Evolutionary conservation across 2,888 invertebrate species (phyloP), one percentile per base, ranked within the genome.

Genomic region (Nomada ferruginata): DNA sequence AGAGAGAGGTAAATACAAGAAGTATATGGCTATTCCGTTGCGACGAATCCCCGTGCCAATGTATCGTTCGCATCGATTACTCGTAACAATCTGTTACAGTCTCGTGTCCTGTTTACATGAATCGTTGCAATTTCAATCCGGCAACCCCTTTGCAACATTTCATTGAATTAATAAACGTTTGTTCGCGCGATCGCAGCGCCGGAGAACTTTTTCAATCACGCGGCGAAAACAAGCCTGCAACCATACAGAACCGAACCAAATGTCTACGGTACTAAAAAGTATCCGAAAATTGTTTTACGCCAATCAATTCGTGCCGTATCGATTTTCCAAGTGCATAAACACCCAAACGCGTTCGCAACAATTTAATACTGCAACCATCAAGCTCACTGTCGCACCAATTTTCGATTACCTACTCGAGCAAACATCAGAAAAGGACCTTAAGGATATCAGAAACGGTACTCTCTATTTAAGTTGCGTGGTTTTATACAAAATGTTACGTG

Each of bases 131-230:
- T 44, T 69, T 59, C 29, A n/a, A 59, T 70, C 36, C 47, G 18
- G 23, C 4, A n/a, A 42, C 11, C 42, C 15, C n/a, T 13, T 47
- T 29, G 10, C 57, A 4, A n/a, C 66, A 13, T 29, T 69, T 70
- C 69, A 70, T 57, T 47, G 59, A 47, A 59, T 29, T 47, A 59
- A 70, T 70, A 57, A 68, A 68, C 68, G 18, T 23, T 36, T 18
- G 55, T 15, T 36, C 15, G 15, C 13, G 15, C 13, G 10, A 13
- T 0, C 29, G n/a, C 29, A 50, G 15, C 0, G 18, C 42, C 42
- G 2, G 11, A 11, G 15, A 11, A 11, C 53, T 20, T 55, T 23
- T 0, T 2, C 53, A 15, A 15, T 68, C 11, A 36, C 20, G 11
- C 20, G 5, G 11, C 3, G 5, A 36, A 53, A 53, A 53, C 53